Percentiles rank a stretch among this genome's conserved stretches.
phyloP scores from a whole-genome alignment of 2,888 invertebrate species.

The Tridacna crocea region DNA sequence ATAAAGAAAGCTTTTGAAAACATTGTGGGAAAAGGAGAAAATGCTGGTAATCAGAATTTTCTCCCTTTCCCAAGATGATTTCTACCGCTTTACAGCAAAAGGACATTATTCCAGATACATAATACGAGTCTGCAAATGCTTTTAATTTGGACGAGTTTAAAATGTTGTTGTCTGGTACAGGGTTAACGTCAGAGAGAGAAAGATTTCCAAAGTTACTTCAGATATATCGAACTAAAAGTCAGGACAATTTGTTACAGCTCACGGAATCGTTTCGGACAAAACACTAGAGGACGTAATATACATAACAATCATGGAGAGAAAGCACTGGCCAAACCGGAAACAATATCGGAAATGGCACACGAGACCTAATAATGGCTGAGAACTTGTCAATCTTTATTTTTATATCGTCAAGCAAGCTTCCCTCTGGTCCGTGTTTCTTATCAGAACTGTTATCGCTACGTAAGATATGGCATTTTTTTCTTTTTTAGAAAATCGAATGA shows the following conservation, averaged over 20 bases:
- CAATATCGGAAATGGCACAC: slow-evolving; percentile 13
- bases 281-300: neutral
- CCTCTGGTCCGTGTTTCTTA: slow-evolving; percentile 9
- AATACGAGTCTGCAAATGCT: no score
- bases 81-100: no score
- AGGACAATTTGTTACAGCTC: no score
- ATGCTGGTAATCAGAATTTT: no score
- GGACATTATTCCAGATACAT: no score
- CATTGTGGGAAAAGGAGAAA: neutral
- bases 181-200: no score
- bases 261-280: no score
- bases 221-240: no score
- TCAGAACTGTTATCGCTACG: slow-evolving; percentile 13
- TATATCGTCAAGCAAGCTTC: slow-evolving; percentile 13
- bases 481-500: neutral
- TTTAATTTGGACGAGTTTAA: no score
- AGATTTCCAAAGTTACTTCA: no score
- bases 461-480: slow-evolving; percentile 17
- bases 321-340: slow-evolving; percentile 15
- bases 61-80: no score
- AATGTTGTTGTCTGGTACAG: no score
- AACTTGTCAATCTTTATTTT: slow-evolving; percentile 27
- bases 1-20: neutral
- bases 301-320: neutral
- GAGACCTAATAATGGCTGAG: slow-evolving; percentile 17